Evolutionary conservation across 2,888 invertebrate genomes (phyloP).

Genomic region (Acleris literana): DNA sequence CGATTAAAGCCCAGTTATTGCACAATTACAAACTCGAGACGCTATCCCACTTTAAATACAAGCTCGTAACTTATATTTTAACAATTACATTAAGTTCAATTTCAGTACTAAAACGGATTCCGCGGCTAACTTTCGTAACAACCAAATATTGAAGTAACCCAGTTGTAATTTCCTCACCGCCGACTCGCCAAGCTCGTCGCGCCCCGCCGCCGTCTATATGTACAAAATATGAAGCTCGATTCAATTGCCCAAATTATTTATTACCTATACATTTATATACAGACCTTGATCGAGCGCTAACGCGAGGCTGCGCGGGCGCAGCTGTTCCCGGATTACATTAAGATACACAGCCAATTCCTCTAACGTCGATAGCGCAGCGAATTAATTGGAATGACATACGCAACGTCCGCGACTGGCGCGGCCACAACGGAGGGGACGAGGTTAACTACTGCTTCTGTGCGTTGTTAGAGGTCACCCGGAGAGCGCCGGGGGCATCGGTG

Average conservation of each 20-base stretch:
- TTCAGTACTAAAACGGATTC: too few species aligned
- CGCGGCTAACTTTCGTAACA: too few species aligned
- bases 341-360: slow-evolving; percentile 30
- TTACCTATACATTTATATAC: slow-evolving; percentile 34
- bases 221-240: slow-evolving; percentile 36
- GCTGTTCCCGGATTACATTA: slow-evolving; percentile 25
- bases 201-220: slow-evolving; percentile 18
- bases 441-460: slow-evolving; percentile 20
- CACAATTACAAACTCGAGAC: too few species aligned
- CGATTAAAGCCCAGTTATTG: too few species aligned
- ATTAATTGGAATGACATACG: slow-evolving; percentile 14
- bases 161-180: neutral
- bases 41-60: too few species aligned
- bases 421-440: neutral
- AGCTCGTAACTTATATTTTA: too few species aligned
- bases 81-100: too few species aligned
- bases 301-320: slow-evolving; percentile 2
- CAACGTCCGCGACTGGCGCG: neutral
- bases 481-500: neutral
- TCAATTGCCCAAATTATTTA: slow-evolving; percentile 34
- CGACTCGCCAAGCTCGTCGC: neutral
- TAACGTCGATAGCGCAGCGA: slow-evolving; percentile 15
- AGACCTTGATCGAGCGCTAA: slow-evolving; percentile 28
- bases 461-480: neutral
- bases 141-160: too few species aligned